phyloP scores from a whole-genome alignment of 2,113 vertebrate genomes.

The Sinocyclocheilus anshuiensis region DNA sequence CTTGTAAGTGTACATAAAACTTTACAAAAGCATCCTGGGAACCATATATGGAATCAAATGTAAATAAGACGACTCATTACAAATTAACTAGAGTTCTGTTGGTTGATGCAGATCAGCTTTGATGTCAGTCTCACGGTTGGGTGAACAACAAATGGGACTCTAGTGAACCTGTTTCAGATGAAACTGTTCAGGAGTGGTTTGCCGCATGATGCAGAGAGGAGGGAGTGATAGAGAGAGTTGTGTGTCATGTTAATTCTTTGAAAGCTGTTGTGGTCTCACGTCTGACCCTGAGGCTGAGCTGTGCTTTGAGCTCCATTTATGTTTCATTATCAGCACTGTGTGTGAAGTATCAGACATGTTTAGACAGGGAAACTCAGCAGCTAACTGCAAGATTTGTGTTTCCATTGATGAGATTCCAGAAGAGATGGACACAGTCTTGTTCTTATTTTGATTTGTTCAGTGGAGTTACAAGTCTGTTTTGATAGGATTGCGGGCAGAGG shows the following conservation, averaged over 20 bases:
- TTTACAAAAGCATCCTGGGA: background rate
- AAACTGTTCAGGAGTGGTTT: background rate
- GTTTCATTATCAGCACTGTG: constrained; percentile 44
- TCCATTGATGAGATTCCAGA: constrained; percentile 8
- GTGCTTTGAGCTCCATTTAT: constrained; percentile 44
- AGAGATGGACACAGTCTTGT: background rate
- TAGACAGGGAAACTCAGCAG: constrained; percentile 25
- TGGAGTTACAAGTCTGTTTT: background rate
- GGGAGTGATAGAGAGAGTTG: constrained; percentile 31
- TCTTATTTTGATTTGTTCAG: background rate
- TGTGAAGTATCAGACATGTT: constrained; percentile 46
- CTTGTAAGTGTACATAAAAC: background rate
- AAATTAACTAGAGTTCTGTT: background rate
- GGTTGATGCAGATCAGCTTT: background rate
- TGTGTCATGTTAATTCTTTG: constrained; percentile 12
- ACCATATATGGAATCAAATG: background rate
- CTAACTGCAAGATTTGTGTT: constrained; percentile 4
- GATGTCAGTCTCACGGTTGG: constrained; percentile 7
- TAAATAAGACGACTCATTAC: constrained; percentile 5
- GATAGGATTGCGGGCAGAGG: background rate
- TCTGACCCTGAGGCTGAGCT: constrained; percentile 32
- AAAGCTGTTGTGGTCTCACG: constrained; percentile 35
- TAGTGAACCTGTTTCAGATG: constrained; percentile 21
- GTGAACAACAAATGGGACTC: background rate
- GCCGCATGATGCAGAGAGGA: background rate